phyloP scores from a whole-genome alignment of 53 echinoderm and acorn worm genomes.

The Arbacia lixula region DNA sequence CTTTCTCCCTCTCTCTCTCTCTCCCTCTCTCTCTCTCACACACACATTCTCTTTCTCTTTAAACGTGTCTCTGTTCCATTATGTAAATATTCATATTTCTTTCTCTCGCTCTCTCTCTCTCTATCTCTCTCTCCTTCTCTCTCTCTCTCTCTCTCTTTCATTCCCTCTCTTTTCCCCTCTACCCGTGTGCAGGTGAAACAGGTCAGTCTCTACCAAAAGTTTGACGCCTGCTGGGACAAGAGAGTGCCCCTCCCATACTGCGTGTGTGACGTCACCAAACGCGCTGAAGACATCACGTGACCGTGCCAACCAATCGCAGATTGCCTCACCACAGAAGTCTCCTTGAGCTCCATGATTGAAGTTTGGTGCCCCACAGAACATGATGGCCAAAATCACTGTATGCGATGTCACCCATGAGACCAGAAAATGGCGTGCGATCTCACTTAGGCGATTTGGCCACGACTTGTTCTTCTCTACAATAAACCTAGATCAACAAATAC shows the following conservation, averaged over 20 bases:
- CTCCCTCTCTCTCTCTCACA: background rate
- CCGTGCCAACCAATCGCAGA: no score
- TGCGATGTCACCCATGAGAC: no score
- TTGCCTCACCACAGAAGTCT: no score
- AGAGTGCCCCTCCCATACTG: slow-evolving; percentile 83
- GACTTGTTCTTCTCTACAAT: no score
- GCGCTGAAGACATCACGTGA: slow-evolving; percentile 28
- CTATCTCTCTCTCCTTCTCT: background rate
- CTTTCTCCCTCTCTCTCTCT: background rate
- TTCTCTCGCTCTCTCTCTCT: background rate
- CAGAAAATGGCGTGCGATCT: no score
- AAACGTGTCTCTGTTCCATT: background rate
- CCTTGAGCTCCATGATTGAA: no score
- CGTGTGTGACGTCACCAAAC: slow-evolving; percentile 73
- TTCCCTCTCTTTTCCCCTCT: background rate
- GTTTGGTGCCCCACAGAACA: no score
- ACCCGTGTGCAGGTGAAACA: slow-evolving; percentile 1
- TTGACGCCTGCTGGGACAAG: slow-evolving; percentile 92
- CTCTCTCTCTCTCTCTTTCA: no score
- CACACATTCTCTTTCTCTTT: background rate
- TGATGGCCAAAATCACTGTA: no score
- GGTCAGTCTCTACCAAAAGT: slow-evolving; percentile 76
- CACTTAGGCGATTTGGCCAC: no score
- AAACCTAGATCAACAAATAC: no score
- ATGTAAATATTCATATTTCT: background rate